These are phyloP conservation scores for Nematostella vectensis DNA, from an alignment of 92 coral and sea anemone genomes.

Conservation along the genomic window DNA sequence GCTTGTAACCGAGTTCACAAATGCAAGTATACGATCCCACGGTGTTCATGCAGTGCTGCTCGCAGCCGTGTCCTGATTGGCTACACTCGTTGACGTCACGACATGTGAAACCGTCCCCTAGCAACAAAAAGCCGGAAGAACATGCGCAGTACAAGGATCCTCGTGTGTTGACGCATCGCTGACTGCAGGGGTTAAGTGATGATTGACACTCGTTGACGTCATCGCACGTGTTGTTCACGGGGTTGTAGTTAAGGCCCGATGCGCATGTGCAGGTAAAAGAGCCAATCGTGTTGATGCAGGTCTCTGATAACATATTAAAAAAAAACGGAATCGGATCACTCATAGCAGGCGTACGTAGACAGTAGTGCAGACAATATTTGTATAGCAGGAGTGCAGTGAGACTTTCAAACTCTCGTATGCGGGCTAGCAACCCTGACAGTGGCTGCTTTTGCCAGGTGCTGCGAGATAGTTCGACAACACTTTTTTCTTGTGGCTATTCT, in stretches of 20 bases:
- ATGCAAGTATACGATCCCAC: constrained; percentile 50
- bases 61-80: constrained; percentile 43
- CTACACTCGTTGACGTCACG: constrained; percentile 50
- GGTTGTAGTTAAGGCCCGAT: constrained; percentile 29
- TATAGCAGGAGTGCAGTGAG: background rate
- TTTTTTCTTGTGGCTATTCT: no score
- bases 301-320: constrained; percentile 19
- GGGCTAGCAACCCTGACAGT: no score
- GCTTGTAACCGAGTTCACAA: constrained; percentile 35
- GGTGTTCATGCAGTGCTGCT: constrained; percentile 51
- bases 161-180: constrained; percentile 44
- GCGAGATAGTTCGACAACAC: no score
- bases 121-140: constrained; percentile 41
- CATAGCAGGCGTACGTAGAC: no score
- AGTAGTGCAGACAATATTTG: no score
- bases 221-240: constrained; percentile 37
- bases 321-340: background rate
- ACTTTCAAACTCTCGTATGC: background rate
- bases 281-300: constrained; percentile 45
- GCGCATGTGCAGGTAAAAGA: constrained; percentile 40
- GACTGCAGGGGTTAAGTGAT: constrained; percentile 31
- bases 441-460: no score
- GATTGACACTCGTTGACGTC: constrained; percentile 43
- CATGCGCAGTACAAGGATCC: constrained; percentile 50
- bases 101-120: constrained; percentile 33